A percentile compares a stretch with the other conserved stretches of the same genome.
Conservation (phyloP, 2,888 invertebrate species). For the Zaprionus bogoriensis region DNA sequence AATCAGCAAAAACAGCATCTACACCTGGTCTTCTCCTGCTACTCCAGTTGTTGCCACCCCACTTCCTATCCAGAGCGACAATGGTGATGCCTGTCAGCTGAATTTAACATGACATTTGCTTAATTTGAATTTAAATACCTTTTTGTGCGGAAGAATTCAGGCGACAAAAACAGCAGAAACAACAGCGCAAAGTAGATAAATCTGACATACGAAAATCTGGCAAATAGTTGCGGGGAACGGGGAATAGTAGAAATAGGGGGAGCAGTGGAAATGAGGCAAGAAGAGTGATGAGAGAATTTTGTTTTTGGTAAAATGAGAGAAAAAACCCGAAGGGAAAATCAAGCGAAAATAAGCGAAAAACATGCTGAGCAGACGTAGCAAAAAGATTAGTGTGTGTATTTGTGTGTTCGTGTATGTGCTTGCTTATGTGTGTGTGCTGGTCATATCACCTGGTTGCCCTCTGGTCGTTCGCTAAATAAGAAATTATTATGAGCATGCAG, state of each 20-base stretch:
- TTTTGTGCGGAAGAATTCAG: slow-evolving; percentile 29
- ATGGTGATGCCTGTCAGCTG: slow-evolving; percentile 56
- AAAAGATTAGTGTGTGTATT: slow-evolving; percentile 8
- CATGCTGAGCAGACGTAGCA: slow-evolving; percentile 31
- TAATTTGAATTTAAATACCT: slow-evolving; percentile 77
- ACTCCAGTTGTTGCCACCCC: not conserved
- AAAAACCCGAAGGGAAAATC: slow-evolving; percentile 34
- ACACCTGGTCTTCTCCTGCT: slow-evolving; percentile 15
- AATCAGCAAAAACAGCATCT: slow-evolving; percentile 55
- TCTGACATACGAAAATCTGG: slow-evolving; percentile 60
- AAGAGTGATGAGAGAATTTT: too few species aligned
- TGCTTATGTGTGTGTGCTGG: slow-evolving; percentile 12
- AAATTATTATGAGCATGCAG: slow-evolving; percentile 73
- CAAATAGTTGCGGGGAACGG: slow-evolving; percentile 23
- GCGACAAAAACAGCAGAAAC: slow-evolving; percentile 27
- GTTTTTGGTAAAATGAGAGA: slow-evolving; percentile 12
- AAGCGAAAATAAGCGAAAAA: slow-evolving; percentile 53
- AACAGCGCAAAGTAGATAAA: slow-evolving; percentile 55
- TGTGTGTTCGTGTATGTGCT: not conserved
- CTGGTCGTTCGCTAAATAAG: slow-evolving; percentile 64
- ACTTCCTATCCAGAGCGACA: not conserved
- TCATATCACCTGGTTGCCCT: slow-evolving; percentile 36
- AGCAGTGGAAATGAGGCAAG: not conserved
- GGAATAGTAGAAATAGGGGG: not conserved
- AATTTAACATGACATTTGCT: slow-evolving; percentile 73